Base-by-base conservation (phyloP, 2,113 vertebrate genomes). In the Aramus guarauna region DNA sequence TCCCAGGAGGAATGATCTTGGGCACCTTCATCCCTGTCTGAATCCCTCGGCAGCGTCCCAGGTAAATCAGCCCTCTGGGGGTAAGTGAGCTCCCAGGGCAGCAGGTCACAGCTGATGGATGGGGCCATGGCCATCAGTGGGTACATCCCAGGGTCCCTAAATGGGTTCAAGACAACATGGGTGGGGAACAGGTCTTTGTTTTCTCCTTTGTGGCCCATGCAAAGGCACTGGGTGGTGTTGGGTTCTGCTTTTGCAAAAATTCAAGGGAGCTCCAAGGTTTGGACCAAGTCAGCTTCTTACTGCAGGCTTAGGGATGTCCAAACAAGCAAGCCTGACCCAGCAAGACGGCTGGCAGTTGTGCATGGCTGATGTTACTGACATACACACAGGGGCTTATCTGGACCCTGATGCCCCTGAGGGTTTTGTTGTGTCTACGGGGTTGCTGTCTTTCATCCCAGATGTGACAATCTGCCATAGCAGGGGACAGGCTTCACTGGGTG, bases 371-470 rank as follows among this genome's bases (percentile, higher is more conserved):
- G 72, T 19, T 48, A 12, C 23, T 15, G 59, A 2, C 27, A 3
- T 3, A 22, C 43, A 32, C 19, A 4, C 30, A 4, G 52, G 19
- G n/a, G 18, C 11, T 62, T 16, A 6, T 14, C 55, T 6, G 12
- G 15, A 13, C 8, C 15, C 39, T 37, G 47, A 5, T 2, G 1
- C 9, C 12, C 36, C 21, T 9, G 47, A 52, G 55, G 36, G 26
- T 41, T 43, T 32, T 43, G 41, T 47, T 59, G 21, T 9, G 21
- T 16, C 67, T 68, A 4, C 26, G 37, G 58, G 9, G 9, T 21
- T n/a, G 36, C 21, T 0, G 6, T 29, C 52, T 27, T 85, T 39
- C 47, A 19, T 9, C 73, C 32, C 77, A 37, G 41, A 0, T 0
- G 2, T 9, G 50, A 32, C 16, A 36, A 12, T 43, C 41, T 59